Percentiles rank a stretch among this genome's conserved stretches.
These are phyloP conservation scores for Scophthalmus maximus DNA, from an alignment of 2,113 vertebrate species.

Conservation along the genomic window DNA sequence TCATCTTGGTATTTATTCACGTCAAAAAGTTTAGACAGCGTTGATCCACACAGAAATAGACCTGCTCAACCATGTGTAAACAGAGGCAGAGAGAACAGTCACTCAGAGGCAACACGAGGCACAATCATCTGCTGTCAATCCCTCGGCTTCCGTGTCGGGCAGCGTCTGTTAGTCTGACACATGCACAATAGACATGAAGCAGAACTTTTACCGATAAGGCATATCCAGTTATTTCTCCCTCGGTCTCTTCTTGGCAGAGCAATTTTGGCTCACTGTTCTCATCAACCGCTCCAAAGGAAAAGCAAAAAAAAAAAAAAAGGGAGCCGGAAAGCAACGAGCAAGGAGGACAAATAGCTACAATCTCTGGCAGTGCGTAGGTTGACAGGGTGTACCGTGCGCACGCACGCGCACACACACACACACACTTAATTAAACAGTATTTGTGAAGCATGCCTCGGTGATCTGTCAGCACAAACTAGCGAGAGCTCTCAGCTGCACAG, in stretches of 20 bases:
- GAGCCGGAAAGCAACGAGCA: constrained; percentile 56
- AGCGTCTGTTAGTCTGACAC: constrained; percentile 49
- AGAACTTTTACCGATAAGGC: constrained; percentile 45
- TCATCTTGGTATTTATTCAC: constrained; percentile 35
- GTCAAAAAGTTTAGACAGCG: constrained; percentile 39
- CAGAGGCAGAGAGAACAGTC: constrained; percentile 28
- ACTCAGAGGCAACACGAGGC: constrained; percentile 37
- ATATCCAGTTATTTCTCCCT: constrained; percentile 56
- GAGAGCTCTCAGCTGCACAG: constrained; percentile 39
- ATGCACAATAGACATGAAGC: constrained; percentile 50
- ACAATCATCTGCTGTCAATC: constrained; percentile 29
- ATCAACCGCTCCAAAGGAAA: constrained; percentile 26
- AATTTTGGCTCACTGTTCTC: constrained; percentile 64
- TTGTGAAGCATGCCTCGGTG: constrained; percentile 55
- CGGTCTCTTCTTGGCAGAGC: constrained; percentile 59
- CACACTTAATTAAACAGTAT: constrained; percentile 68
- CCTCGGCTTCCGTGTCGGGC: constrained; percentile 37
- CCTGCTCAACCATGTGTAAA: constrained; percentile 41
- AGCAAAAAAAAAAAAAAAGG: constrained; percentile 32
- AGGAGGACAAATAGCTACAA: constrained; percentile 68
- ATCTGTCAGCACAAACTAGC: constrained; percentile 57
- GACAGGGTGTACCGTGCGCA: constrained; percentile 48
- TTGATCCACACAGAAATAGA: constrained; percentile 27
- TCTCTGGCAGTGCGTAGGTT: constrained; percentile 55
- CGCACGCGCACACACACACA: constrained; percentile 4